Percentiles rank a stretch among this genome's conserved stretches.
Conservation (phyloP, 2,797 vertebrate genomes). For the Sebastes elongatus region DNA sequence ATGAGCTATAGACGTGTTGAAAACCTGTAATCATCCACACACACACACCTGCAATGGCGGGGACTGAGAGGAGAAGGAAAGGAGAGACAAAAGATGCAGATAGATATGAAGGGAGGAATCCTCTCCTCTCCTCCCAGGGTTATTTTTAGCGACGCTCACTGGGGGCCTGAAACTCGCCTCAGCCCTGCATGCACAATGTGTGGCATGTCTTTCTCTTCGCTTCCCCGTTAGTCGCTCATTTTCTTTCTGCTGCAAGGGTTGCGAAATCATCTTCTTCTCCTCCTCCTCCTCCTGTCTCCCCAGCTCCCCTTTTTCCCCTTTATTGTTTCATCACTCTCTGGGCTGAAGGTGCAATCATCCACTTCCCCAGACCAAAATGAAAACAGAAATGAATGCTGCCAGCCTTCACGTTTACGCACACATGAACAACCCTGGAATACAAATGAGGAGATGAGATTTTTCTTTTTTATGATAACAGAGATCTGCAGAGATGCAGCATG, state of each 20-base stretch:
- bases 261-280: not conserved
- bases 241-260: constrained; percentile 11
- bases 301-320: not conserved
- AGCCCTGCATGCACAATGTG: constrained; percentile 49
- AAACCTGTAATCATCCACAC: not conserved
- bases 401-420: not conserved
- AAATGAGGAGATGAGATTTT: constrained; percentile 10
- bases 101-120: constrained; percentile 47
- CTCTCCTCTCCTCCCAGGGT: constrained; percentile 53
- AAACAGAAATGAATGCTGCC: constrained; percentile 14
- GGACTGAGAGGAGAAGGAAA: constrained; percentile 1
- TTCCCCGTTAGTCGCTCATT: constrained; percentile 2
- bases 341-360: constrained; percentile 9
- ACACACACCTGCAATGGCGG: constrained; percentile 20
- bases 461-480: constrained; percentile 6
- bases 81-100: constrained; percentile 45
- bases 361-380: not conserved
- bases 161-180: constrained; percentile 62
- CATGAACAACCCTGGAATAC: constrained; percentile 34
- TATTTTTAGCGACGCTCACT: constrained; percentile 81
- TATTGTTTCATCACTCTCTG: constrained; percentile 21
- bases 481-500: constrained; percentile 30
- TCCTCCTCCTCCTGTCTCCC: not conserved
- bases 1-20: not conserved
- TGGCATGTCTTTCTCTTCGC: constrained; percentile 10